phyloP scores from a whole-genome alignment of 1,140 invertebrate species.

The Pogonognathellus flavescens region DNA sequence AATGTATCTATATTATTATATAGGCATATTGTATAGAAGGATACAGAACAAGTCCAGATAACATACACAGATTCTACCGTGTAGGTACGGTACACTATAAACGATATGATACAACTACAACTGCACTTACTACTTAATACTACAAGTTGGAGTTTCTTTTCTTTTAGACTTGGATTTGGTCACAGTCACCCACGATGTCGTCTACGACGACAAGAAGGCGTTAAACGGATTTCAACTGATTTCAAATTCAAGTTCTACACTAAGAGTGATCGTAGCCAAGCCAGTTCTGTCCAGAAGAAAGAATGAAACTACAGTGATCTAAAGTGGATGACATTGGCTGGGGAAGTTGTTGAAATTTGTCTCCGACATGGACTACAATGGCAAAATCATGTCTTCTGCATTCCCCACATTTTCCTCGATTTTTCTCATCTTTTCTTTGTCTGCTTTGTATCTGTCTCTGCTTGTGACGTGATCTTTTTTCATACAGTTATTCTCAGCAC shows the following conservation, averaged over 20 bases:
- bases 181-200: conserved; percentile 59
- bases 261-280: neutral
- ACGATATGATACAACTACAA: neutral
- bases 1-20: too few species aligned
- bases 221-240: conserved; percentile 55
- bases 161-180: conserved; percentile 11
- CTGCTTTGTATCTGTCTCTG: neutral
- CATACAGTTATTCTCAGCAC: neutral
- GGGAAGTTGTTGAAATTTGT: conserved; percentile 65
- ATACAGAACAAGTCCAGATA: neutral
- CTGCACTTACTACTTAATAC: neutral
- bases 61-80: neutral
- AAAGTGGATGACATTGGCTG: conserved; percentile 64
- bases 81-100: neutral
- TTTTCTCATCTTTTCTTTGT: conserved; percentile 35
- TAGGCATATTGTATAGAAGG: too few species aligned
- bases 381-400: conserved; percentile 63
- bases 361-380: conserved; percentile 63
- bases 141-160: neutral
- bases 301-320: conserved; percentile 11
- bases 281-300: neutral
- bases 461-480: neutral
- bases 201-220: conserved; percentile 47
- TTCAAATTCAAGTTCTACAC: conserved; percentile 16
- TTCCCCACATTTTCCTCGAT: conserved; percentile 55